These are phyloP conservation scores for Mormyrus hasselquistii DNA, from an alignment of 2,797 vertebrate species.

Conservation along the genomic window DNA sequence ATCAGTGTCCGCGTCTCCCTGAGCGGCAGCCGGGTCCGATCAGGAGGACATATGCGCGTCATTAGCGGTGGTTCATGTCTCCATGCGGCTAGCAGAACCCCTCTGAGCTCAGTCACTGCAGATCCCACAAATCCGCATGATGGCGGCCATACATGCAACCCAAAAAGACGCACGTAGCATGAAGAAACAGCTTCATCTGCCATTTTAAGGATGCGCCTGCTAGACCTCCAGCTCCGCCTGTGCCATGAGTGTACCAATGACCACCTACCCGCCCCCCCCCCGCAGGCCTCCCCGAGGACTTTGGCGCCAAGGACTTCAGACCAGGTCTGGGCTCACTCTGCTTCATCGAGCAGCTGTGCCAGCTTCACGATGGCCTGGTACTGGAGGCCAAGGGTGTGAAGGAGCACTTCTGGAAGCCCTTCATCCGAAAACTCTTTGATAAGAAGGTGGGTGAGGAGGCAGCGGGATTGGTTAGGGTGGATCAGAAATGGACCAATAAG, in stretches of 20 bases:
- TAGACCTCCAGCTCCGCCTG: neutral
- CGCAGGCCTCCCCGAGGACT: slow-evolving; percentile 52
- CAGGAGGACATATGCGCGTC: slow-evolving; percentile 33
- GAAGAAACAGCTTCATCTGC: neutral
- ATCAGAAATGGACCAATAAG: neutral
- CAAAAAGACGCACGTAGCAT: neutral
- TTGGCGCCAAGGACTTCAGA: slow-evolving; percentile 75
- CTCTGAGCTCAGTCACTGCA: neutral
- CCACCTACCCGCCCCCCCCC: neutral
- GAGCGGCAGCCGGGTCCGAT: neutral
- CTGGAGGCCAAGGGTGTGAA: slow-evolving; percentile 94
- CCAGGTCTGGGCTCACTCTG: slow-evolving; percentile 68
- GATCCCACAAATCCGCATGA: neutral
- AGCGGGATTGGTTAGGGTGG: neutral
- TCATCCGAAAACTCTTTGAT: slow-evolving; percentile 84
- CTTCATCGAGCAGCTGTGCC: slow-evolving; percentile 85
- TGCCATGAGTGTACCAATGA: neutral
- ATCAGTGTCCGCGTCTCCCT: slow-evolving; percentile 6
- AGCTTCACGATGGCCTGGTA: slow-evolving; percentile 81
- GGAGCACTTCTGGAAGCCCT: slow-evolving; percentile 95
- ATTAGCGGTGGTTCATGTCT: slow-evolving; percentile 28
- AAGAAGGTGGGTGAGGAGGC: slow-evolving; percentile 68
- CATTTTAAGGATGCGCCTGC: neutral
- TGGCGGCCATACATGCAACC: neutral
- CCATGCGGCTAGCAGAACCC: slow-evolving; percentile 17